A percentile compares a stretch with the other conserved stretches of the same genome.
These are phyloP conservation scores for Lasioglossum baleicum DNA, from an alignment of 1,140 invertebrate species.

Conservation along the genomic window DNA sequence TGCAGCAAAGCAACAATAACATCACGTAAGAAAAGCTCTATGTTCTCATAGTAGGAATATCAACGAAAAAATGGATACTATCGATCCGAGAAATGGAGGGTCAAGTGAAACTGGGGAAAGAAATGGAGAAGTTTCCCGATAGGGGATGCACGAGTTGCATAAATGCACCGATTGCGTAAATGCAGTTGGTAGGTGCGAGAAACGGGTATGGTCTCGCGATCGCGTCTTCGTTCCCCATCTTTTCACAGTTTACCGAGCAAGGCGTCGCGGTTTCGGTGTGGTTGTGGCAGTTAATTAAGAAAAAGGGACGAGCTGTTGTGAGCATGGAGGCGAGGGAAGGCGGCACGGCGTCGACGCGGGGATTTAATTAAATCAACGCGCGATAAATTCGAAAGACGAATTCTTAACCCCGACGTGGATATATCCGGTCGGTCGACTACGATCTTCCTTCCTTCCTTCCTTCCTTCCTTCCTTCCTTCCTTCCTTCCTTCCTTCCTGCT, in stretches of 20 bases:
- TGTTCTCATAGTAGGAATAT: too few species aligned
- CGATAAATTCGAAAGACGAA: constrained; percentile 67
- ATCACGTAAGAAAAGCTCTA: too few species aligned
- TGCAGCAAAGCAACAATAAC: too few species aligned
- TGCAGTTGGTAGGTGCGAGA: too few species aligned
- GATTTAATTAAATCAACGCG: constrained; percentile 70
- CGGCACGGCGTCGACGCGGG: constrained; percentile 1
- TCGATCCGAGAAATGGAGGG: too few species aligned
- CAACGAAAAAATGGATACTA: too few species aligned
- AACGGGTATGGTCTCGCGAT: too few species aligned
- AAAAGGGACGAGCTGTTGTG: constrained; percentile 29
- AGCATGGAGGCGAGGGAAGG: neutral
- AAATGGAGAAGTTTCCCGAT: too few species aligned
- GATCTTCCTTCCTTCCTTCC: neutral
- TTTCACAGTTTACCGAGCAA: constrained; percentile 8
- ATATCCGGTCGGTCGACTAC: constrained; percentile 6
- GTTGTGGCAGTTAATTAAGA: constrained; percentile 55
- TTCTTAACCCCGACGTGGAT: constrained; percentile 49
- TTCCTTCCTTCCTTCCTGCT: neutral
- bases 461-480: neutral
- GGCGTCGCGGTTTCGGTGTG: neutral
- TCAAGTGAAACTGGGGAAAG: too few species aligned
- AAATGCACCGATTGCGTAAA: too few species aligned
- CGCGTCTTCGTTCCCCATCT: neutral
- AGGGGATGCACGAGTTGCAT: too few species aligned